Conservation (phyloP, 2,888 invertebrate genomes). For the Agrilus biguttatus region DNA sequence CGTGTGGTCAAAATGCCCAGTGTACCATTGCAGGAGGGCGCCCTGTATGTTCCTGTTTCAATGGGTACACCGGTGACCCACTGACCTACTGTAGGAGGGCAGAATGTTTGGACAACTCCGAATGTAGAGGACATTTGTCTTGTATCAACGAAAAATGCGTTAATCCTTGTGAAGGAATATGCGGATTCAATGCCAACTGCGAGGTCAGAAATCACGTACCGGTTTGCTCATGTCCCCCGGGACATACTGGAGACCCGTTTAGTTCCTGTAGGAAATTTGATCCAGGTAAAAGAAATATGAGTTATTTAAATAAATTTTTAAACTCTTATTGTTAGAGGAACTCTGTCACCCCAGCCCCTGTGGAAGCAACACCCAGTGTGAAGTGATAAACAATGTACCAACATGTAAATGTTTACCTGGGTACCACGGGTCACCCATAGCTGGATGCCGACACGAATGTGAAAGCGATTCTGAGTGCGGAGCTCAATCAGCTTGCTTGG, state of each 20-base stretch:
- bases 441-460: constrained; percentile 72
- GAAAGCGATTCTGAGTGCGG: constrained; percentile 64
- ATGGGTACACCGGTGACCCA: constrained; percentile 70
- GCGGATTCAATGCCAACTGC: constrained; percentile 64
- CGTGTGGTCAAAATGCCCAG: constrained; percentile 54
- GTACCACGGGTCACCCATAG: constrained; percentile 59
- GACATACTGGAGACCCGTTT: constrained; percentile 70
- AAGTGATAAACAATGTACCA: constrained; percentile 59
- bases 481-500: constrained; percentile 53
- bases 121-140: constrained; percentile 56
- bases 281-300: constrained; percentile 43
- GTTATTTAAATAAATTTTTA: constrained; percentile 1
- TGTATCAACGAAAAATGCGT: constrained; percentile 67
- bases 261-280: constrained; percentile 54
- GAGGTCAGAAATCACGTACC: constrained; percentile 64
- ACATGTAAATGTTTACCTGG: constrained; percentile 68
- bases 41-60: constrained; percentile 67
- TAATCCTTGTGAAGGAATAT: constrained; percentile 63
- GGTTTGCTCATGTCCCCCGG: constrained; percentile 62
- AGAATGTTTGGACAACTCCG: constrained; percentile 48
- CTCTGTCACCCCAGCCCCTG: constrained; percentile 73
- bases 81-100: constrained; percentile 48
- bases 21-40: constrained; percentile 50
- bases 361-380: constrained; percentile 67
- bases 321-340: constrained; percentile 46